Base-by-base conservation (phyloP, 2,888 invertebrate species). In the Psococerastis gibbosa region DNA sequence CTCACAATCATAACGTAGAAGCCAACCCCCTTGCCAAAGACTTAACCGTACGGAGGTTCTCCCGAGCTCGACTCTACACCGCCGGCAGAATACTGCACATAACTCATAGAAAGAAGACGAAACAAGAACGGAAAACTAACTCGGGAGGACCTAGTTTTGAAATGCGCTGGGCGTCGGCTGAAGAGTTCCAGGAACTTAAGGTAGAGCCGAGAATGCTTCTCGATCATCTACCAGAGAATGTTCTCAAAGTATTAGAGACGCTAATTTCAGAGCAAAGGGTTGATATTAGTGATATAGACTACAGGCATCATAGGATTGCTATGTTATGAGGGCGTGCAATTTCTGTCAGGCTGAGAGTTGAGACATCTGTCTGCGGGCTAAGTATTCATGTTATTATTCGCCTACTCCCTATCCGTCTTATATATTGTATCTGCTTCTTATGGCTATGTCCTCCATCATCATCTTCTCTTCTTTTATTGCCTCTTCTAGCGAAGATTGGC, bases 131-230 rank as follows among this genome's bases (percentile, higher is more conserved):
- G 54, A 75, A 73, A 69, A 66, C 70, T 52, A 69, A 68, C 54
- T 70, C 66, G 46, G 73, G 70, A 43, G 73, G 75, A 45, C 71
- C 72, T 4, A 72, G 71, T 47, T 81, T 67, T 56, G 77, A 78
- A 57, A 81, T 82, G 72, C 67, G 80, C 33, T 87, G 85, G 85
- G 78, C 80, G 2, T 67, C 73, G 44, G 68, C 81, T 0, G 81
- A 83, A 56, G 79, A 81, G 57, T 85, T 85, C 60, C 73, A 73
- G 65, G 80, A 84, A 56, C 65, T 89, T 43, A 70, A 78, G 52
- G 80, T 89, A 43, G 83, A 84, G 73, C 83, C 84, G 4, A 68
- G 79, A 41, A 88, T 88, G 82, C 57, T 88, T 3, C 66, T 81
- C 1, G 88, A 91, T 60, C 89, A 91, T 59, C 63, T 88, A 41